phyloP scores from a whole-genome alignment of 2,888 invertebrate genomes.

The Epicampocera succincta region DNA sequence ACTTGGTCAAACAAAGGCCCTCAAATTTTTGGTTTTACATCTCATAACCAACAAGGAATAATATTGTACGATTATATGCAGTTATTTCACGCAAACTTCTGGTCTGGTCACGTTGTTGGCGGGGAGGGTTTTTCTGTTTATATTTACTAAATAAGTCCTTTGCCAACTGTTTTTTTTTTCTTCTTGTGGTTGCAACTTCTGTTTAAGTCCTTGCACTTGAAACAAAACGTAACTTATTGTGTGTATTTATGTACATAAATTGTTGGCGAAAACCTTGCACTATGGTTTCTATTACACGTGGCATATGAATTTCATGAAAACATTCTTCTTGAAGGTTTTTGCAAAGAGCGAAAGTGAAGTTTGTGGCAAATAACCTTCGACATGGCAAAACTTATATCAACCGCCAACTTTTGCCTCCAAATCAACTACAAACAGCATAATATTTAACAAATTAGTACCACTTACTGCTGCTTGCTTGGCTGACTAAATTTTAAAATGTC shows the following conservation, averaged over 20 bases:
- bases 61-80: too few relatives aligned
- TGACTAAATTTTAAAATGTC: slow-evolving; percentile 40
- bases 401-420: not conserved
- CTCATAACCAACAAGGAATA: too few relatives aligned
- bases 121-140: not conserved
- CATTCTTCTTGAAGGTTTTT: slow-evolving; percentile 30
- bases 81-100: slow-evolving; percentile 25
- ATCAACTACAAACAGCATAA: slow-evolving; percentile 33
- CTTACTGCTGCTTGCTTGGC: slow-evolving; percentile 1
- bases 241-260: too few relatives aligned
- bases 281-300: slow-evolving; percentile 37
- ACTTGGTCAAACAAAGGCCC: too few relatives aligned
- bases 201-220: slow-evolving; percentile 51
- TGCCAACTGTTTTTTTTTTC: slow-evolving; percentile 42
- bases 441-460: not conserved
- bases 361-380: slow-evolving; percentile 22
- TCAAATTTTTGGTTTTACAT: too few relatives aligned
- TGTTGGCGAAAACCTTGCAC: slow-evolving; percentile 37
- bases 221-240: slow-evolving; percentile 11
- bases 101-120: not conserved
- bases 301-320: slow-evolving; percentile 4
- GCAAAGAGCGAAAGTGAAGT: not conserved
- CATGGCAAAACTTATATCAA: slow-evolving; percentile 2
- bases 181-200: too few relatives aligned
- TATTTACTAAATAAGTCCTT: not conserved